Base-by-base conservation (phyloP, 2,888 invertebrate species). In the Rhodophaea formosa region DNA sequence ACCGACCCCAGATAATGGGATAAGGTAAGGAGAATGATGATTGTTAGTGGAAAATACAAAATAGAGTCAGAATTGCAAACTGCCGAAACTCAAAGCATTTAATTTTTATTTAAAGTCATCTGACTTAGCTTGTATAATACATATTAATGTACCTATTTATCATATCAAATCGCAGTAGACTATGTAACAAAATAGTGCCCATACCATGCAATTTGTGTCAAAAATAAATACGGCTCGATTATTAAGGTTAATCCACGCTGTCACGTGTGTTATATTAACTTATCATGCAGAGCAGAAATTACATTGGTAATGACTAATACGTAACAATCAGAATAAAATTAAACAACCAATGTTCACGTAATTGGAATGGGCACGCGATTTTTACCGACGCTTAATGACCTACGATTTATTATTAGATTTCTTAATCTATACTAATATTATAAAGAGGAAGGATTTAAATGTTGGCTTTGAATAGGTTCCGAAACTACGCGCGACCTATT, bases 291-390 rank as follows among this genome's bases (percentile, higher is more conserved):
- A n/a, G 8, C 8, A 35, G 17, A 12, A 16, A 35, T 49, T 32
- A 16, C 30, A 16, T 8, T 1, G 5, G 35, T 30, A 15, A n/a
- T n/a, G n/a, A n/a, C n/a, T n/a, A n/a, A 30, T 17, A 51, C 39
- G 51, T 51, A 51, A 51, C 35, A 1, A 35, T 51, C 15, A 8
- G 17, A 35, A 51, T 39, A 12, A 35, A 17, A 39, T 51, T 32
- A 51, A 51, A 35, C 51, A 35, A 51, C 10, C 7, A 10, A 15
- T 16, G 16, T 51, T 35, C 12, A 39, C 51, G 12, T 17, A 35
- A 51, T 35, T 35, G 10, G 16, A 35, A 35, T 15, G 23, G 35
- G 35, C 51, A 51, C 51, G 51, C 51, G 35, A 51, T 39, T 51
- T 51, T 51, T 35, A 16, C 35, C 12, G 15, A n/a, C 16, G 12